Conservation (phyloP, 2,113 vertebrate species). For the Ciconia boyciana region DNA sequence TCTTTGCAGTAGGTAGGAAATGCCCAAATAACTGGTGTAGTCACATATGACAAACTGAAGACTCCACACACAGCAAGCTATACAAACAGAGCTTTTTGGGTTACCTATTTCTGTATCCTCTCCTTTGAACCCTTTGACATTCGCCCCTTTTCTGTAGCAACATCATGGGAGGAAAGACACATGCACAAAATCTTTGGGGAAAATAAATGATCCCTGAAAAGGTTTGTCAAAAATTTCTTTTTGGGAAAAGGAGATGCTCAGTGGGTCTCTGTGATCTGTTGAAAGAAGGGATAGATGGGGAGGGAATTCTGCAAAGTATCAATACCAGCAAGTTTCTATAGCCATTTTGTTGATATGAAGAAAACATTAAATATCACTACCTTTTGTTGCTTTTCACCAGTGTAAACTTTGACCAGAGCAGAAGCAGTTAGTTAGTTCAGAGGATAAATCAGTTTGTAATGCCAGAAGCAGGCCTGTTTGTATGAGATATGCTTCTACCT, state of each 20-base stretch:
- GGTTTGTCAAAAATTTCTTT: background rate
- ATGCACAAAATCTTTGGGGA: background rate
- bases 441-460: background rate
- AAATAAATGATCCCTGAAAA: background rate
- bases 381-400: conserved; percentile 2
- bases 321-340: background rate
- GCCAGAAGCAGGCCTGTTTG: background rate
- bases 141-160: background rate
- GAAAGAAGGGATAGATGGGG: background rate
- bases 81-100: background rate
- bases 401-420: background rate
- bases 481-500: background rate
- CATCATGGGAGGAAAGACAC: background rate
- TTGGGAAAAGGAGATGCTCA: background rate
- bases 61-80: background rate
- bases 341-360: background rate
- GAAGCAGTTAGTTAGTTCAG: background rate
- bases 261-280: background rate
- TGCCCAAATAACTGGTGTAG: background rate
- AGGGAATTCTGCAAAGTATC: background rate
- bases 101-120: background rate
- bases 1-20: background rate
- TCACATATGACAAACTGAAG: background rate
- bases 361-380: background rate
- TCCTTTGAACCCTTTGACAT: background rate